Evolutionary conservation across 2,113 vertebrate species (phyloP), one percentile per base, ranked within the genome.

Genomic region (Pristiophorus japonicus): DNA sequence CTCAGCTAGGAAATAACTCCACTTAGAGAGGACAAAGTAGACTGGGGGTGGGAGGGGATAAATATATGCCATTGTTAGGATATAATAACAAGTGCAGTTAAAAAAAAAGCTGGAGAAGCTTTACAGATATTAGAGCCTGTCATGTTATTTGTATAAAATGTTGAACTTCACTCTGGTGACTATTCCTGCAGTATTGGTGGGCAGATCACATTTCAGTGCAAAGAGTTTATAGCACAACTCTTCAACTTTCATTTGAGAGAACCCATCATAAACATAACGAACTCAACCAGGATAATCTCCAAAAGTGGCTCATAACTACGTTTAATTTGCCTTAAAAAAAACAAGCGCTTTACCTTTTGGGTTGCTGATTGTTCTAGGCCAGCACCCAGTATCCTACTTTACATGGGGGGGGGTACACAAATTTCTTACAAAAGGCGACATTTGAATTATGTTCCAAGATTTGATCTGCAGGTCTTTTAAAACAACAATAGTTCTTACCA

Each of bases 401-500:
- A 81, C 70, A 51, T 38, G 75, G 10, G 12, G 75, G 75, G 10
- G 12, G 75, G 14, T 63, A 16, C 85, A 59, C 24, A 4, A 38
- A 62, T 92, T 92, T n/a, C n/a, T 45, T 4, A 22, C 78, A 42
- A 42, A 92, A 38, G 30, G 11, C 12, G 34, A 91, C 38, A 88
- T 55, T 34, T 90, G 51, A 12, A 62, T 90, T 12, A 90, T n/a
- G 55, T 90, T 90, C 47, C 47, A 88, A 88, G 47, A 55, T 34
- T 34, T 63, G 59, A 92, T 18, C 27, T 59, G 27, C 0, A 59
- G 11, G 47, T 0, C 4, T 55, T 88, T 92, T 59, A 94, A 70
- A 70, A 0, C 24, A 94, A 42, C 30, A 73, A 34, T 5, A 11
- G 95, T 78, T 97, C 98, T 97, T 97, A 99, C 99, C 97, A 98